Evolutionary conservation across 2,797 vertebrate genomes (phyloP).

Genomic region (Thaleichthys pacificus): DNA sequence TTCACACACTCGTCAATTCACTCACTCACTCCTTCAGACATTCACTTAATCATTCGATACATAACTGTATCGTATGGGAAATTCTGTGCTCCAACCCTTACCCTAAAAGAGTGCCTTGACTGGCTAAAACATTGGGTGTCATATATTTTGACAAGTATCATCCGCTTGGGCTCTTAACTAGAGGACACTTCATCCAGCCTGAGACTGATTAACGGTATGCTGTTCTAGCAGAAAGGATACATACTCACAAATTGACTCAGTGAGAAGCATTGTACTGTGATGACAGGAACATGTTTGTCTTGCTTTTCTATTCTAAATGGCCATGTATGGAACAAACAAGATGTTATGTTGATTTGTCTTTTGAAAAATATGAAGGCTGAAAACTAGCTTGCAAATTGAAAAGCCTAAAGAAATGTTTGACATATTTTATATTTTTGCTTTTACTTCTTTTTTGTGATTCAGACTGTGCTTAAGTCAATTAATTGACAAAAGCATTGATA

Average conservation of each 20-base stretch:
- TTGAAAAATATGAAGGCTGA: too few species aligned
- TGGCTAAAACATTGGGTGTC: conserved; percentile 41
- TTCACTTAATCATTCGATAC: background rate
- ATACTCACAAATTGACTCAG: background rate
- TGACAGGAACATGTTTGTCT: background rate
- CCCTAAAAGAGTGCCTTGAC: conserved; percentile 24
- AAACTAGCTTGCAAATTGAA: too few species aligned
- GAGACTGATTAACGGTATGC: conserved; percentile 33
- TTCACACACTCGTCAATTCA: conserved; percentile 13
- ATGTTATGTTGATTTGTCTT: too few species aligned
- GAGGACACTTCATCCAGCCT: conserved; percentile 31
- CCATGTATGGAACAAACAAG: too few species aligned
- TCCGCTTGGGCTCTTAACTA: conserved; percentile 33
- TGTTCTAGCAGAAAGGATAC: conserved; percentile 30
- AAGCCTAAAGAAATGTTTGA: too few species aligned
- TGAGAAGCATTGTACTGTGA: background rate
- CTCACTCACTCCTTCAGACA: background rate
- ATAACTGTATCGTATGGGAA: background rate
- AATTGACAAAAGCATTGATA: too few species aligned
- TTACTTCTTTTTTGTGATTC: too few species aligned
- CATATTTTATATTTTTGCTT: too few species aligned
- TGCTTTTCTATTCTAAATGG: too few species aligned
- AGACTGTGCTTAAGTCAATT: too few species aligned
- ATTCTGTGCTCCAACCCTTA: conserved; percentile 25
- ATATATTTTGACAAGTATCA: conserved; percentile 42